Base-by-base conservation (phyloP, 2,888 invertebrate species). In the Eupithecia vulgata region DNA sequence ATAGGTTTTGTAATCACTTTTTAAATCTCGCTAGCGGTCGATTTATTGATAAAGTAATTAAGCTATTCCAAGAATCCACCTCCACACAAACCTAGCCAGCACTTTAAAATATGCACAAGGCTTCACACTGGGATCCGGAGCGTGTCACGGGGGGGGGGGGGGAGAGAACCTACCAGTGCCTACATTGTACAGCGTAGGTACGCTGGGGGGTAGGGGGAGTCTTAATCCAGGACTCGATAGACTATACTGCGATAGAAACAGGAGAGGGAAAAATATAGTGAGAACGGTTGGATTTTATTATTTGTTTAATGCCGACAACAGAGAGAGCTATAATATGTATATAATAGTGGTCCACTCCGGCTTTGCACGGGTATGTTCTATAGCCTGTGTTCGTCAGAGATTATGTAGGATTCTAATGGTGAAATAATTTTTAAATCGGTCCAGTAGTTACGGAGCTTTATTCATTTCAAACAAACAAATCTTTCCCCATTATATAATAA, bases 81-180 rank as follows among this genome's bases (percentile, higher is more conserved):
- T 73, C 78, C 78, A 74, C 61, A 65, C 57, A 57, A 71, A 45
- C 64, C n/a, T 42, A 70, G 17, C 78, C 35, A 71, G 68, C 74
- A 73, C 75, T 79, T 78, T 79, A 76, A 78, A 79, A 78, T 79
- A 79, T 79, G 75, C 78, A 79, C 68, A 71, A 70, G 78, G 76
- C 72, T 73, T 75, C 75, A 74, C 78, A 76, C 72, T 67, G 59
- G 65, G 76, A 72, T 75, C 68, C 74, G 64, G 67, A 72, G 71
- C 68, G 57, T 78, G 78, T 76, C 76, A 79, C 76, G 34, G 75
- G 72, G 75, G 42, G 65, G 68, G 3, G 66, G 75, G 65, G 68
- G 3, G 66, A 73, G 35, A 59, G 68, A 1, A 61, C 68, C 35
- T 30, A 61, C 25, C 37, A 62, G 73, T 48, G 66, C 64, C 30